Evolutionary conservation across 2,888 invertebrate genomes (phyloP), one percentile per base, ranked within the genome.

Genomic region (Cataglyphis altisquamis): DNA sequence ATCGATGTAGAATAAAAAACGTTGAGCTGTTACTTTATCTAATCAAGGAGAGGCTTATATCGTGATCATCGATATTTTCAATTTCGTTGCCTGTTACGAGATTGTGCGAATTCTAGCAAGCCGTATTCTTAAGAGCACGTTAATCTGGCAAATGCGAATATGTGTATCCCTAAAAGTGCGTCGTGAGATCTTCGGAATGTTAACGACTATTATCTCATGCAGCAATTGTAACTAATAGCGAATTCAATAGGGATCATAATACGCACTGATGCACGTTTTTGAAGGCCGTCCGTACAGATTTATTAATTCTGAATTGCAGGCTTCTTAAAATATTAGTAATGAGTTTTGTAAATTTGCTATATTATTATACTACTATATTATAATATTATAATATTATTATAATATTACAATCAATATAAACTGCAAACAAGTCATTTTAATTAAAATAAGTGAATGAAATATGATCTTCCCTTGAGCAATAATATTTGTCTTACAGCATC

Each of bases 151-250:
- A 52, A 52, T 45, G 15, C 1, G 45, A 45, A 18, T 52, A n/a
- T 12, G 15, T 3, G 12, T 45, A 4, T 36, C 32, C 48, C 8
- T n/a, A 52, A 52, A 55, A 52, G 80, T 67, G 70, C 78, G 45
- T 45, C n/a, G 9, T 21, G 48, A 5, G 48, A 64, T 70, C 80
- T 82, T 57, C 57, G 45, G 68, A 62, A 74, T 81, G 52, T 74
- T 81, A 74, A 81, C 77, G 52, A 81, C 21, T 29, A 75, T 81
- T 48, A 21, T 64, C 64, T 77, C 63, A 72, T 57, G 66, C 83
- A 75, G 70, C 75, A 89, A 90, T 91, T 90, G 87, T 90, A 80
- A 84, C 84, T 87, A 85, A 88, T 48, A 48, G 48, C 6, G 18
- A 52, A 52, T 52, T 52, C 8, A n/a, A 8, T 48, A n/a, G n/a